Base-by-base conservation (phyloP, 2,888 invertebrate genomes). In the Elmis aenea region DNA sequence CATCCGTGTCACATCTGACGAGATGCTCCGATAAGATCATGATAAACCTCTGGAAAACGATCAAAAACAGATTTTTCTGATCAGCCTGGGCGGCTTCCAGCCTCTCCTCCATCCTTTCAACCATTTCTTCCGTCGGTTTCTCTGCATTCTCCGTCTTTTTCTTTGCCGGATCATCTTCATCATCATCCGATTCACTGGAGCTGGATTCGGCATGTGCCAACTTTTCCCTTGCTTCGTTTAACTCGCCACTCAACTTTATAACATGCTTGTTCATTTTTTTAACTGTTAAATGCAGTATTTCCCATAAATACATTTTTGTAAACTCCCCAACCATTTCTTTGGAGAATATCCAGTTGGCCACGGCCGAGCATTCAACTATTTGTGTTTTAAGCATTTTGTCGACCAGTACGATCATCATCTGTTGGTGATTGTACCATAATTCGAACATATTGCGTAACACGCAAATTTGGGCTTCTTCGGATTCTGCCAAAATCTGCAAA, bases 311-410 rank as follows among this genome's bases (percentile, higher is more conserved):
- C 59, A 85, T 80, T 68, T 92, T 91, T 0, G 94, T 94, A 67
- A 96, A 95, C 68, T 86, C 90, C 0, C 78, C 72, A 10, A 81
- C 77, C 93, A 96, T 94, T 64, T 90, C 89, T 67, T 89, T 88
- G 3, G 93, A 90, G 71, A 97, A 97, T 45, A 96, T 84, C 96
- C 96, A 99, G 51, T 92, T 94, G 26, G 96, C 95, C 8, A 99
- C 95, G 0, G 95, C 89, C 34, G 92, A 89, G 64, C 95, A 95
- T 64, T 96, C 94, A 31, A 99, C 88, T 33, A 99, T 87, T 68
- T 95, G 93, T 13, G 94, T 94, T 72, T 97, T 96, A 22, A 99
- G 74, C 75, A 99, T 81, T 71, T 99, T 97, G 70, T 99, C 96
- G 2, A 95, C 87, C 3, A 99, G 72, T 5, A 97, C 92, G 44